Conservation (phyloP, 2,888 invertebrate species). For the Lapara coniferarum region DNA sequence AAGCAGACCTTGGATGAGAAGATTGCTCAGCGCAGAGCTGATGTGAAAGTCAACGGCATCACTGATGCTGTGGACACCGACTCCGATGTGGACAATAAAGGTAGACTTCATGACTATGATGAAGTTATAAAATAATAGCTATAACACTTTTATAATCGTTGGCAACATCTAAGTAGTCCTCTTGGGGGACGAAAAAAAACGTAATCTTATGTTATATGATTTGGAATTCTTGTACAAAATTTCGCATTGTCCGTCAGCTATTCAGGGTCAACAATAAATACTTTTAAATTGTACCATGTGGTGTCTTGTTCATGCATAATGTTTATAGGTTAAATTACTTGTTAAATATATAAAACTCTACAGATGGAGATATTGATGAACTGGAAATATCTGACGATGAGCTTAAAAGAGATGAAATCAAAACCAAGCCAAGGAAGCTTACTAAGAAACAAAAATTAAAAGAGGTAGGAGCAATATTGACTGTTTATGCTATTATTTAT, state of each 20-base stretch:
- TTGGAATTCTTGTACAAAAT: too few relatives aligned
- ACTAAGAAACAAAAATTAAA: slow-evolving; percentile 74
- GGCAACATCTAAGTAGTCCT: too few relatives aligned
- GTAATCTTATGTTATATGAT: too few relatives aligned
- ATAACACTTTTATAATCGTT: too few relatives aligned
- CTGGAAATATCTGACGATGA: slow-evolving; percentile 90
- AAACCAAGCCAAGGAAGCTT: slow-evolving; percentile 85
- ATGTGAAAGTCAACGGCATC: slow-evolving; percentile 72
- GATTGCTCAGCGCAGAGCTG: slow-evolving; percentile 84
- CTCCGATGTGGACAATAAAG: slow-evolving; percentile 76
- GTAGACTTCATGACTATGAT: slow-evolving; percentile 47
- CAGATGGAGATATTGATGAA: slow-evolving; percentile 80
- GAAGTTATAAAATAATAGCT: not conserved
- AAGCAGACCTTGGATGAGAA: slow-evolving; percentile 93
- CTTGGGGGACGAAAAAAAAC: too few relatives aligned
- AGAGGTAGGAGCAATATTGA: slow-evolving; percentile 55
- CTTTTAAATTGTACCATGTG: too few relatives aligned
- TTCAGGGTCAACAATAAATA: too few relatives aligned
- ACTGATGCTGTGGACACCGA: slow-evolving; percentile 78
- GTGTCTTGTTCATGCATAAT: too few relatives aligned
- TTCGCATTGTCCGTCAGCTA: too few relatives aligned
- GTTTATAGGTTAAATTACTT: not conserved
- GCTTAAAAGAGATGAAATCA: slow-evolving; percentile 87
- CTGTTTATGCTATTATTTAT: not conserved
- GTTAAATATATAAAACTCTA: slow-evolving; percentile 16